phyloP scores from a whole-genome alignment of 2,797 vertebrate genomes.

The Leucoraja ocellata region DNA sequence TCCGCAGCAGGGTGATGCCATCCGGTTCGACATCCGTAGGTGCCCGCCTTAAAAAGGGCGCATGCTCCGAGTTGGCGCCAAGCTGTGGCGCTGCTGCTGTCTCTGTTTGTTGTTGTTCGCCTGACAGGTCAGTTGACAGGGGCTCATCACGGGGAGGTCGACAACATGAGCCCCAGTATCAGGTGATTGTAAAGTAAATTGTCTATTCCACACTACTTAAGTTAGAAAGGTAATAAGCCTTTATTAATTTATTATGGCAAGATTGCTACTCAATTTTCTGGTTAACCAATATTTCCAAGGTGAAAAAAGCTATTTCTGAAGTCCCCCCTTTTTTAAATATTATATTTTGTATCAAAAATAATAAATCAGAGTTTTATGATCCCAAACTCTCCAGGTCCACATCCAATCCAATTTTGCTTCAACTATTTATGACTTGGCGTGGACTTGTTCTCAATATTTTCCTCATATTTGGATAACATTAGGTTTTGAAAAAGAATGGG shows the following conservation, averaged over 20 bases:
- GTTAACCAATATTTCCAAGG: neutral
- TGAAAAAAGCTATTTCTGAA: neutral
- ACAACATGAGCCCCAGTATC: too few relatives aligned
- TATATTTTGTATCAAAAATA: neutral
- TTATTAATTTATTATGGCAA: neutral
- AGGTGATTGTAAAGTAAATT: neutral
- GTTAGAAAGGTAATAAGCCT: neutral
- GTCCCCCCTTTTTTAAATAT: neutral
- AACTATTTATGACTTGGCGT: neutral
- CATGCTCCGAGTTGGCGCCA: too few relatives aligned
- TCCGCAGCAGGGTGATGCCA: too few relatives aligned
- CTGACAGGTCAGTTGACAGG: too few relatives aligned
- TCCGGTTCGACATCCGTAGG: too few relatives aligned
- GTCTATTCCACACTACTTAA: neutral
- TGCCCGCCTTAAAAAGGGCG: too few relatives aligned
- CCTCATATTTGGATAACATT: neutral
- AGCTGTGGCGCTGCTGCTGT: too few relatives aligned
- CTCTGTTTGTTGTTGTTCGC: too few relatives aligned
- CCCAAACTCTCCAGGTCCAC: neutral
- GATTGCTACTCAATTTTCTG: neutral
- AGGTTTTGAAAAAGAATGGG: neutral
- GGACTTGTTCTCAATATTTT: neutral
- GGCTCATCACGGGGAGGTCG: too few relatives aligned
- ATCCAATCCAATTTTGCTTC: neutral
- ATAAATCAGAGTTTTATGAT: neutral